Percentiles rank a stretch among this genome's conserved stretches.
These are phyloP conservation scores for Pyxicephalus adspersus DNA, from an alignment of 2,113 vertebrate species.

Conservation along the genomic window DNA sequence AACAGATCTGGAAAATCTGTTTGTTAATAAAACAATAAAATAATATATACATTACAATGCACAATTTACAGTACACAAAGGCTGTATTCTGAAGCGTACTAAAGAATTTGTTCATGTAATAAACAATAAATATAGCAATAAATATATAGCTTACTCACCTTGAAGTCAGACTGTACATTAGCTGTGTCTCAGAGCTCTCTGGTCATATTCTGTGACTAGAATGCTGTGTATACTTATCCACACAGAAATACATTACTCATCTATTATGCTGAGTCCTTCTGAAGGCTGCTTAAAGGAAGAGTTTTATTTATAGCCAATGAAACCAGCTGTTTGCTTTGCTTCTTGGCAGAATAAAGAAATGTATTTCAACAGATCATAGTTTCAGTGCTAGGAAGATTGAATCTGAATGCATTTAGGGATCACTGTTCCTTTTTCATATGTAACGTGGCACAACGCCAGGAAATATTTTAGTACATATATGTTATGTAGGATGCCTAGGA, in stretches of 20 bases:
- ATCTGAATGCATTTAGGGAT: slow-evolving; percentile 9
- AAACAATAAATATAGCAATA: not conserved
- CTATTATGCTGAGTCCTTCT: slow-evolving; percentile 22
- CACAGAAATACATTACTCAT: slow-evolving; percentile 37
- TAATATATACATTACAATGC: too few relatives aligned
- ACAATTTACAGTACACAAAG: too few relatives aligned
- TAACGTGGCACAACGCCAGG: not conserved
- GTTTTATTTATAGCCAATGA: slow-evolving; percentile 38
- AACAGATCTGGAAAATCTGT: too few relatives aligned
- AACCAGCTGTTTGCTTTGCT: slow-evolving; percentile 6
- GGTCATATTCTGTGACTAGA: not conserved
- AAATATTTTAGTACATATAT: not conserved
- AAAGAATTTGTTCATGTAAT: too few relatives aligned
- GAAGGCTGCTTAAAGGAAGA: not conserved
- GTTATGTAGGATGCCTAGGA: too few relatives aligned
- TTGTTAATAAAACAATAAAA: too few relatives aligned
- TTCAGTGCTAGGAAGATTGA: not conserved
- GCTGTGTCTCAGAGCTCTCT: not conserved
- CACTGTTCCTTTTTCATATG: not conserved
- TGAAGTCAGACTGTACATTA: not conserved
- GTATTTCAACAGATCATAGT: not conserved
- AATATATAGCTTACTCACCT: slow-evolving; percentile 1
- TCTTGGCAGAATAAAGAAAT: slow-evolving; percentile 1
- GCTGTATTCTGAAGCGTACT: too few relatives aligned
- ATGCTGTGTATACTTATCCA: slow-evolving; percentile 8